Percentiles rank a stretch among this genome's conserved stretches.
phyloP scores from a whole-genome alignment of 2,797 vertebrate genomes.

The Pangasius larnaudii region DNA sequence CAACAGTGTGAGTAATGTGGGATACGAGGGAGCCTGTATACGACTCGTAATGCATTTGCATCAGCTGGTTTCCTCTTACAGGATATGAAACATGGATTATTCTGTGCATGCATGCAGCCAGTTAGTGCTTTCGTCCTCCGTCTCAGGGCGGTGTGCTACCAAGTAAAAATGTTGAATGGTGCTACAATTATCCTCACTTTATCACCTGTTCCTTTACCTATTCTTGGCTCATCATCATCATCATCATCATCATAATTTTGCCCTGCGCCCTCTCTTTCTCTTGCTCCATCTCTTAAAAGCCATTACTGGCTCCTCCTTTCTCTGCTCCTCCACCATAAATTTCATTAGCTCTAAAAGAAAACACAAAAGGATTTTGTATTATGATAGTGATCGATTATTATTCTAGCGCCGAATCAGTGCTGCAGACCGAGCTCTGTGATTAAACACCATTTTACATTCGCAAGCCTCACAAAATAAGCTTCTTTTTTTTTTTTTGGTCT shows the following conservation, averaged over 20 bases:
- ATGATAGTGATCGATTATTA: conserved; percentile 18
- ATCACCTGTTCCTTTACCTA: conserved; percentile 15
- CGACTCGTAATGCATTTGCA: conserved; percentile 6
- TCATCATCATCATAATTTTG: background rate
- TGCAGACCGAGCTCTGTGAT: conserved; percentile 6
- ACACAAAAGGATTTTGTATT: conserved; percentile 35
- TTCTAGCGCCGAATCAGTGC: background rate
- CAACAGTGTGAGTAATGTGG: background rate
- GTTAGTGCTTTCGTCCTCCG: background rate
- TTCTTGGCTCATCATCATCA: background rate
- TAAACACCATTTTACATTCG: conserved; percentile 2
- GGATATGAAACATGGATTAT: background rate
- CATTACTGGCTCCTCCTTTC: conserved; percentile 42
- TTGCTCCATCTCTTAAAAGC: conserved; percentile 34
- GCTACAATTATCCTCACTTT: conserved; percentile 19
- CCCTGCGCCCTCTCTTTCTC: background rate
- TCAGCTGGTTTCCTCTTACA: conserved; percentile 25
- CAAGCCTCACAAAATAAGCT: background rate
- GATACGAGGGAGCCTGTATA: background rate
- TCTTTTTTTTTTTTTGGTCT: background rate
- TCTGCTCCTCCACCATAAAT: conserved; percentile 43
- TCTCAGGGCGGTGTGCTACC: too few species aligned
- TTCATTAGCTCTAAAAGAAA: conserved; percentile 47
- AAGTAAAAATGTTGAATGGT: background rate
- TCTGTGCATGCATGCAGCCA: background rate